Evolutionary conservation across 2,888 invertebrate species (phyloP).

Genomic region (Octonoba sinensis): DNA sequence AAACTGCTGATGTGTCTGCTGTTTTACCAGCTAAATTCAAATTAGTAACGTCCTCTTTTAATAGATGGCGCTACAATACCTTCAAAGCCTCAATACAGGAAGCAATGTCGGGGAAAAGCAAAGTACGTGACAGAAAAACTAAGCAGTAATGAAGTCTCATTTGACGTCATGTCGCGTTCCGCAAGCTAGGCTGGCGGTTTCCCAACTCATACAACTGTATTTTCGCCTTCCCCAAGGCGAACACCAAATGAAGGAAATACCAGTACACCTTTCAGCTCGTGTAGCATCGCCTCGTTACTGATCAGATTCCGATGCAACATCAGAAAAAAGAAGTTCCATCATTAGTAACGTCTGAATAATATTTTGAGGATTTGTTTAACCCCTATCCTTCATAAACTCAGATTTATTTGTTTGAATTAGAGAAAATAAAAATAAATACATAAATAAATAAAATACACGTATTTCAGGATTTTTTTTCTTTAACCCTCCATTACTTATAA

Average conservation of each 20-base stretch:
- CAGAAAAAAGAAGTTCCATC: too few relatives aligned
- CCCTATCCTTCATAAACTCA: too few relatives aligned
- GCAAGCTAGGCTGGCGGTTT: slow-evolving; percentile 26
- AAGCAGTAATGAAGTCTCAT: slow-evolving; percentile 39
- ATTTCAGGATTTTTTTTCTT: too few relatives aligned
- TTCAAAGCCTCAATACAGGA: not conserved
- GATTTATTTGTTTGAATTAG: too few relatives aligned
- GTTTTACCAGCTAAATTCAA: not conserved
- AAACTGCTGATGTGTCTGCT: too few relatives aligned
- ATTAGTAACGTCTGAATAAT: too few relatives aligned
- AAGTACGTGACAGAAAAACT: slow-evolving; percentile 12
- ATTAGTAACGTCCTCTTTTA: not conserved
- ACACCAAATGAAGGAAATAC: slow-evolving; percentile 41
- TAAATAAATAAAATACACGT: too few relatives aligned
- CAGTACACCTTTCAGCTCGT: slow-evolving; percentile 19
- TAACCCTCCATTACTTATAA: too few relatives aligned
- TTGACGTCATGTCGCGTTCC: slow-evolving; percentile 47
- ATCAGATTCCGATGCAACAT: too few relatives aligned
- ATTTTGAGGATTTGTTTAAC: too few relatives aligned
- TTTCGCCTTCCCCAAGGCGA: slow-evolving; percentile 33
- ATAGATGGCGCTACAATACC: slow-evolving; percentile 39
- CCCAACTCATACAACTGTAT: slow-evolving; percentile 30
- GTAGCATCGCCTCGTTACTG: not conserved
- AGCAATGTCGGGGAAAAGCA: not conserved
- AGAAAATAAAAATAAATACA: too few relatives aligned